These are phyloP conservation scores for Callinectes sapidus DNA, from an alignment of 2,888 invertebrate genomes.

Conservation along the genomic window DNA sequence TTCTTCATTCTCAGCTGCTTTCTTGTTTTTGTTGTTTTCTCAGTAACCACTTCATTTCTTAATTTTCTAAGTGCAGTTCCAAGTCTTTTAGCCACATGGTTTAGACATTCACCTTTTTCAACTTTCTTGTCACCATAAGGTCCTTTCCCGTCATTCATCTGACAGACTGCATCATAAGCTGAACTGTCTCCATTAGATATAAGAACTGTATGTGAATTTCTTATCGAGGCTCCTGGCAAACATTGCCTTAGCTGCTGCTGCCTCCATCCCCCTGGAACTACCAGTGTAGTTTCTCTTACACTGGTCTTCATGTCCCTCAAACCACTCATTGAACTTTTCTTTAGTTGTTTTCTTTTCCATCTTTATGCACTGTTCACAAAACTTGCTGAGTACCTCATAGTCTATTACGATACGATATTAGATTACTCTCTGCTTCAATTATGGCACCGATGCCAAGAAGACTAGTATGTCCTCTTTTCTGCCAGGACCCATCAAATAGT, in stretches of 20 bases:
- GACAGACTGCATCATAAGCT: conserved; percentile 43
- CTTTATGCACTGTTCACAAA: conserved; percentile 42
- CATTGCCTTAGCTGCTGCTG: conserved; percentile 36
- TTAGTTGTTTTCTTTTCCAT: background rate
- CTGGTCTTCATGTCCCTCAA: background rate
- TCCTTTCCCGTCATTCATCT: conserved; percentile 48
- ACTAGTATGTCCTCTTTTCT: conserved; percentile 45
- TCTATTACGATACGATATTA: conserved; percentile 41
- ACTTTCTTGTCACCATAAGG: conserved; percentile 32
- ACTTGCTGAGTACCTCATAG: conserved; percentile 38
- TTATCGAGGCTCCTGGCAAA: conserved; percentile 38
- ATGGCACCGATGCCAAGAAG: conserved; percentile 35
- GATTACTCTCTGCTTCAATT: conserved; percentile 35
- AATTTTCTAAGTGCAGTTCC: conserved; percentile 46
- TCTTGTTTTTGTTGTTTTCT: too few species aligned
- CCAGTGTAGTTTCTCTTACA: conserved; percentile 32
- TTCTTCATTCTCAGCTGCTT: too few species aligned
- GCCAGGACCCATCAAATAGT: conserved; percentile 41
- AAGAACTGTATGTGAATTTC: conserved; percentile 25
- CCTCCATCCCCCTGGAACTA: conserved; percentile 41
- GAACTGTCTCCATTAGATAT: conserved; percentile 47
- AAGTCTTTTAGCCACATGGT: conserved; percentile 27
- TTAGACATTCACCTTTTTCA: conserved; percentile 42
- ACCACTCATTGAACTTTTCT: conserved; percentile 37
- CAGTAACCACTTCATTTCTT: too few species aligned